These are phyloP conservation scores for Labeo rohita DNA, from an alignment of 2,113 vertebrate species.

Conservation along the genomic window DNA sequence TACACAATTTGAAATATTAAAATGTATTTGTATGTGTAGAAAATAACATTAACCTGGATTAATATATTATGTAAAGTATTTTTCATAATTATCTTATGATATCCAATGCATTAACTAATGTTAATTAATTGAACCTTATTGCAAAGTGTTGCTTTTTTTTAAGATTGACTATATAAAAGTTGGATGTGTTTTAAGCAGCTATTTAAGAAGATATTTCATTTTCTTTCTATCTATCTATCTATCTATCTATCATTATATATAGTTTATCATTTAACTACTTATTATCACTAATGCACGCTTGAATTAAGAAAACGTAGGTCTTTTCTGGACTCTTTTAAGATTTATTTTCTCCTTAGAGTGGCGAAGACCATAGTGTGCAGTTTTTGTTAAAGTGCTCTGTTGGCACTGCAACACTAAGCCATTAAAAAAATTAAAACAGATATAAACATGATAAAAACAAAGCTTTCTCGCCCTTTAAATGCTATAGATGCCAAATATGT, in stretches of 20 bases:
- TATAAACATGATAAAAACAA: background rate
- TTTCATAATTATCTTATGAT: background rate
- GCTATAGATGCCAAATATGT: no score
- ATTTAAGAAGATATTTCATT: no score
- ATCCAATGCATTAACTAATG: background rate
- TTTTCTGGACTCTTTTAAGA: background rate
- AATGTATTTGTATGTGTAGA: background rate
- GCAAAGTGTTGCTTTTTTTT: no score
- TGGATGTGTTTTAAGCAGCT: no score
- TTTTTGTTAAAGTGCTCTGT: constrained; percentile 7
- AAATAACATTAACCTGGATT: background rate
- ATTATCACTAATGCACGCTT: background rate
- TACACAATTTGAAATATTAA: background rate
- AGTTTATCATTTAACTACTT: background rate
- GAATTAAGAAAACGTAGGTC: background rate
- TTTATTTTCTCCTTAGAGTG: background rate
- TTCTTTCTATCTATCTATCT: background rate
- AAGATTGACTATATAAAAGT: no score
- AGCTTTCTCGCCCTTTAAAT: background rate
- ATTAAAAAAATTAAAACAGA: background rate
- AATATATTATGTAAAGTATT: background rate
- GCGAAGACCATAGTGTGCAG: background rate
- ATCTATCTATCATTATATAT: background rate
- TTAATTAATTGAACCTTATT: no score
- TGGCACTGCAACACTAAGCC: background rate